Base-by-base conservation (phyloP, 2,113 vertebrate species). In the Rutilus rutilus region DNA sequence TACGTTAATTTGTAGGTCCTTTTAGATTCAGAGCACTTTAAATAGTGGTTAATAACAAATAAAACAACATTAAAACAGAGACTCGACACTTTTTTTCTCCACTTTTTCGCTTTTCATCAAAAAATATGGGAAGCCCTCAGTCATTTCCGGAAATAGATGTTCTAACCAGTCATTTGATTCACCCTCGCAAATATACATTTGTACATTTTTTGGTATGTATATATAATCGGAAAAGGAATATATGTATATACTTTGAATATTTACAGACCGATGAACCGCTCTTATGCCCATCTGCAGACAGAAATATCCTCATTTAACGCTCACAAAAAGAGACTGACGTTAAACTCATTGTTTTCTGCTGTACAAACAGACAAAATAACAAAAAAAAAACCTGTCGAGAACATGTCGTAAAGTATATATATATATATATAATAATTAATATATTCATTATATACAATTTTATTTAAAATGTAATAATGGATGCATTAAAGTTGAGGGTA, bases 281-380 rank as follows among this genome's bases (percentile, higher is more conserved):
- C 27, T 85, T 47, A 47, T 42, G 78, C 27, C 78, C 88, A 88
- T 89, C 60, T 89, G 73, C 74, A 85, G 79, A 76, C 77, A 60
- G 52, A 86, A 84, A 90, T 88, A 57, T n/a, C 74, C 25, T 62
- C 87, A 71, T 54, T 50, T 39, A 9, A 77, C 21, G 69, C 36
- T 75, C 42, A 57, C 39, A 88, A 89, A 89, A 85, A 90, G 82
- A 74, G 60, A 78, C 78, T 87, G 91, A 89, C 45, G 47, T 30
- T 54, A 57, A 33, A 76, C 12, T 25, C 2, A 12, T 52, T 12
- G 12, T 36, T 19, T 19, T 69, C 65, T 69, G 65, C 30, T 87
- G 93, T 92, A 94, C 91, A 84, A 39, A 84, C 65, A 69, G 6
- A n/a, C 8, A 42, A 42, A 42, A 42, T 42, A 42, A 42, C 39